These are phyloP conservation scores for Syngnathus floridae DNA, from an alignment of 2,113 vertebrate species.

Conservation along the genomic window DNA sequence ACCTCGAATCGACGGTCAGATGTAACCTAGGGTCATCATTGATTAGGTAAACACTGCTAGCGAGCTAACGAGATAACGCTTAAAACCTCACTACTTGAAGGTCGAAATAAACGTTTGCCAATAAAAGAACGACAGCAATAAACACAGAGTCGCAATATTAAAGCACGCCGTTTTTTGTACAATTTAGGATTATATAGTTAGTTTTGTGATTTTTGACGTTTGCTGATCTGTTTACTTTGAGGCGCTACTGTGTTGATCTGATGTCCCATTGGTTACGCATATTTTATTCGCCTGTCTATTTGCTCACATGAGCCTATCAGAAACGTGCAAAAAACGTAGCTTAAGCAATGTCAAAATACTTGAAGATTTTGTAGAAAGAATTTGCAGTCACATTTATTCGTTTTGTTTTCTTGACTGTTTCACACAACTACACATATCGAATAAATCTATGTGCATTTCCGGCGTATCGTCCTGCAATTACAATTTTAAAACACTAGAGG, in stretches of 20 bases:
- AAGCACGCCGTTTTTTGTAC: neutral
- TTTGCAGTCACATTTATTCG: neutral
- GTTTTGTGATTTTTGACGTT: neutral
- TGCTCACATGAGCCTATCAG: constrained; percentile 25
- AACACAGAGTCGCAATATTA: neutral
- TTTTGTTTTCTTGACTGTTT: neutral
- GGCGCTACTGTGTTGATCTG: neutral
- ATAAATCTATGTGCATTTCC: neutral
- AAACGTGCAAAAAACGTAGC: neutral
- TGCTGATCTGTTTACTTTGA: neutral
- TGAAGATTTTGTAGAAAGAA: neutral
- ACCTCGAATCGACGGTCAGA: neutral
- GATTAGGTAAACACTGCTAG: neutral
- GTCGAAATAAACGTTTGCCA: neutral
- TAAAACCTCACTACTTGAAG: neutral
- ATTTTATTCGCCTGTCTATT: constrained; percentile 15
- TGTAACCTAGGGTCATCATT: neutral
- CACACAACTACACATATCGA: neutral
- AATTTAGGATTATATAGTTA: neutral
- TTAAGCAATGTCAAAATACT: neutral
- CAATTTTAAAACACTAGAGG: neutral
- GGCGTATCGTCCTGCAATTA: neutral
- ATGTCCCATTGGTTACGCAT: neutral
- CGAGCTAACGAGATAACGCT: neutral
- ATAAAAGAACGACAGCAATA: neutral